phyloP scores from a whole-genome alignment of 2,888 invertebrate species.

The Temnothorax unifasciatus region DNA sequence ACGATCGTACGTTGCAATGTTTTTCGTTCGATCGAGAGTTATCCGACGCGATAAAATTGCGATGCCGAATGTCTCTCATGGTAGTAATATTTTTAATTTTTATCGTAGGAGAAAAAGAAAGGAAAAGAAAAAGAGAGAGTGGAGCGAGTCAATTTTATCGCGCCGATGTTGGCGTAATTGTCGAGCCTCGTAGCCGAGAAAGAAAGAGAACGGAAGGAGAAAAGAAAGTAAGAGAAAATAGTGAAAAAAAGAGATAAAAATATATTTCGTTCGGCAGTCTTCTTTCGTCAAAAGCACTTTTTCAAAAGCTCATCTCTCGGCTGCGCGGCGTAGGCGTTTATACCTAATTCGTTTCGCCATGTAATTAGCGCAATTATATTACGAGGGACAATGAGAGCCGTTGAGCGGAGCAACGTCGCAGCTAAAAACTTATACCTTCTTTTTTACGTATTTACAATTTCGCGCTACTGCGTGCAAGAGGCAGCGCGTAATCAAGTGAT shows the following conservation, averaged over 20 bases:
- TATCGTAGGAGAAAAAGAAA: constrained; percentile 42
- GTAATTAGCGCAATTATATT: constrained; percentile 33
- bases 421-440: background rate
- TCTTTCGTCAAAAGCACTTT: background rate
- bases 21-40: background rate
- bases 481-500: background rate
- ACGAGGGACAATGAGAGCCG: background rate
- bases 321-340: constrained; percentile 56
- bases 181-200: constrained; percentile 57
- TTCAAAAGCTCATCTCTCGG: constrained; percentile 46
- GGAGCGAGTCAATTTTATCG: constrained; percentile 61
- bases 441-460: background rate
- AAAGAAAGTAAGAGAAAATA: background rate
- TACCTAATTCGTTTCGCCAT: constrained; percentile 65
- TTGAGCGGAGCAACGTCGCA: background rate
- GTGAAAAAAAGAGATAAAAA: background rate
- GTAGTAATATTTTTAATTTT: constrained; percentile 70
- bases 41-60: constrained; percentile 61
- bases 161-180: constrained; percentile 45
- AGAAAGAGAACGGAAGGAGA: background rate
- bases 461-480: background rate
- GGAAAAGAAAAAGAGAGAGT: background rate
- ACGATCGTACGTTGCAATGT: constrained; percentile 5
- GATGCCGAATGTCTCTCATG: constrained; percentile 32
- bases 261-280: background rate